Evolutionary conservation across 2,113 vertebrate genomes (phyloP).

Genomic region (Athene cunicularia): DNA sequence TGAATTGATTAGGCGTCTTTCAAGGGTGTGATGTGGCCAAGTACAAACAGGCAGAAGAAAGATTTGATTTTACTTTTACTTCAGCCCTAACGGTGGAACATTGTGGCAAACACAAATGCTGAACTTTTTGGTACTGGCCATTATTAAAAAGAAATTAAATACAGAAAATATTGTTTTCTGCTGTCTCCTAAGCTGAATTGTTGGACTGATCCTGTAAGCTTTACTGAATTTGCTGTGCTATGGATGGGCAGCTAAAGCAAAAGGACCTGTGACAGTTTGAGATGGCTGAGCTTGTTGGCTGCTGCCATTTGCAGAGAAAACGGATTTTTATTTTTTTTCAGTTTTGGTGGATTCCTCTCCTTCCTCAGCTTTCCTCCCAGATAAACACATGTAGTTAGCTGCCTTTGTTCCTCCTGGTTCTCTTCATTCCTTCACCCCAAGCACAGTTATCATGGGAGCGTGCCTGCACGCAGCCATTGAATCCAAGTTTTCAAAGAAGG

Average conservation of each 20-base stretch:
- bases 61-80: conserved; percentile 16
- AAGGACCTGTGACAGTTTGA: neutral
- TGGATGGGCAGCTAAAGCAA: neutral
- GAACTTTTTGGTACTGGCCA: neutral
- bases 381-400: neutral
- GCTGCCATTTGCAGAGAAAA: neutral
- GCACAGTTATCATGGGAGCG: neutral
- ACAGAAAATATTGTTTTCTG: neutral
- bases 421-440: neutral
- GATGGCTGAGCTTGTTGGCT: neutral
- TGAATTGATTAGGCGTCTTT: conserved; percentile 28
- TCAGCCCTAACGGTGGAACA: neutral
- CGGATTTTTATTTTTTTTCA: neutral
- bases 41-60: neutral
- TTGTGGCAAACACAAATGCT: neutral
- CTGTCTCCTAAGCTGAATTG: neutral
- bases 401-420: neutral
- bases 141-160: conserved; percentile 54
- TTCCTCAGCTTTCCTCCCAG: neutral
- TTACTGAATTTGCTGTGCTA: neutral
- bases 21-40: neutral
- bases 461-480: neutral
- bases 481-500: neutral
- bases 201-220: neutral
- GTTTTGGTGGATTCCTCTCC: neutral